Evolutionary conservation across 2,113 vertebrate genomes (phyloP).

Genomic region (Actenoides hombroni): DNA sequence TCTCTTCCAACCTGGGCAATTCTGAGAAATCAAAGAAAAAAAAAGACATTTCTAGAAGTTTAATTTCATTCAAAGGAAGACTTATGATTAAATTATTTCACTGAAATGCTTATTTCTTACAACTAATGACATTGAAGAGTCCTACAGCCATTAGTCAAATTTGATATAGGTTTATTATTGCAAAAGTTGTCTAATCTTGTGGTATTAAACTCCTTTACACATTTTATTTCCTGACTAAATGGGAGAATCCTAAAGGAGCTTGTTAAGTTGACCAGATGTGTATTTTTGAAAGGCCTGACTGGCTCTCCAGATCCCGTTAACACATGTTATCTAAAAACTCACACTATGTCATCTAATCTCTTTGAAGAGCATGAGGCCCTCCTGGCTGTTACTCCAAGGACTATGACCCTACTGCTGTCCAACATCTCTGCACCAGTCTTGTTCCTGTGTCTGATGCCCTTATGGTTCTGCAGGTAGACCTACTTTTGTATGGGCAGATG

Average conservation of each 20-base stretch:
- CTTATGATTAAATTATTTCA: neutral
- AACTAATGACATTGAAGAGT: neutral
- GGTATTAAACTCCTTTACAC: neutral
- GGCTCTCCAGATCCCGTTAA: neutral
- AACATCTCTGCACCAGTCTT: neutral
- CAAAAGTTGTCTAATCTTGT: neutral
- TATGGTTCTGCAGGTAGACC: neutral
- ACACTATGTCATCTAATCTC: neutral
- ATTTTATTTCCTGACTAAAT: neutral
- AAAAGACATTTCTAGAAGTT: neutral
- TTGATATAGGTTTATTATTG: neutral
- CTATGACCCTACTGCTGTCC: fast-evolving
- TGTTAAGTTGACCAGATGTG: neutral
- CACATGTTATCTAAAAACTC: neutral
- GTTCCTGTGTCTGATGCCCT: neutral
- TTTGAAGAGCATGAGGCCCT: neutral
- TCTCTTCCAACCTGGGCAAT: neutral
- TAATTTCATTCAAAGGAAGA: neutral
- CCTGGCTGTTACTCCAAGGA: neutral
- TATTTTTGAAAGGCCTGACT: neutral
- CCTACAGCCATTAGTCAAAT: neutral
- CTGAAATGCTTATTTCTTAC: neutral
- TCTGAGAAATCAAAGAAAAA: neutral
- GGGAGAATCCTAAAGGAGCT: neutral
- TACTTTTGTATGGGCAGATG: neutral